Conservation (phyloP, 2,113 vertebrate species). For the Mystacornis crossleyi region DNA sequence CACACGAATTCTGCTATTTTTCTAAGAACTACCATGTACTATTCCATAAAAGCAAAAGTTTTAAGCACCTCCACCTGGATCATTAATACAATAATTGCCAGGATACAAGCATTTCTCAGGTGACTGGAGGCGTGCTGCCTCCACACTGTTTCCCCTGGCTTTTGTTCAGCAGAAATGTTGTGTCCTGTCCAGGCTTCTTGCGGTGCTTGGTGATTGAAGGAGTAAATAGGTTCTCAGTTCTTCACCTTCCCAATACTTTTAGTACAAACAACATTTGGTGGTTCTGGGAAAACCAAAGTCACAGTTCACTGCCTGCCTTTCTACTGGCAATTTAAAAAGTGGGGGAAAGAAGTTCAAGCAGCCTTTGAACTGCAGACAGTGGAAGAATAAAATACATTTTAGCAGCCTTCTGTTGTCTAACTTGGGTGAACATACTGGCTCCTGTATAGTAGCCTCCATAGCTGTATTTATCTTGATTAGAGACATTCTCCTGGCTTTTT, state of each 20-base stretch:
- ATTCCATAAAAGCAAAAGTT: background rate
- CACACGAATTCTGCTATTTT: fast-evolving
- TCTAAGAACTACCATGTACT: background rate
- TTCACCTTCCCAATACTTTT: background rate
- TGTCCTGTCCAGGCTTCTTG: background rate
- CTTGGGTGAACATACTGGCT: background rate
- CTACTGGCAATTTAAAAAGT: background rate
- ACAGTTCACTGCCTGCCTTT: background rate
- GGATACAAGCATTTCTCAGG: background rate
- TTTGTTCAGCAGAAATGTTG: background rate
- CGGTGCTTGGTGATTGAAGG: background rate
- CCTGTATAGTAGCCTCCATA: background rate
- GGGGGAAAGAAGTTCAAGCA: background rate
- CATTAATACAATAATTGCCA: background rate
- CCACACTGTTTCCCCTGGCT: background rate
- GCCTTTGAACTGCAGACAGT: background rate
- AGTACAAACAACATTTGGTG: background rate
- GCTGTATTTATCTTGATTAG: background rate
- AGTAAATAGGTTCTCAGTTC: background rate
- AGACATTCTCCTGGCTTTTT: background rate
- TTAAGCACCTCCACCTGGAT: background rate
- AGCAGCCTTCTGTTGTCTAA: background rate
- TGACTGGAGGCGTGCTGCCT: background rate
- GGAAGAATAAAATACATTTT: background rate
- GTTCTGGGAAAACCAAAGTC: background rate